Conservation (phyloP, 1,140 invertebrate species). For the Temnothorax curvispinosus region DNA sequence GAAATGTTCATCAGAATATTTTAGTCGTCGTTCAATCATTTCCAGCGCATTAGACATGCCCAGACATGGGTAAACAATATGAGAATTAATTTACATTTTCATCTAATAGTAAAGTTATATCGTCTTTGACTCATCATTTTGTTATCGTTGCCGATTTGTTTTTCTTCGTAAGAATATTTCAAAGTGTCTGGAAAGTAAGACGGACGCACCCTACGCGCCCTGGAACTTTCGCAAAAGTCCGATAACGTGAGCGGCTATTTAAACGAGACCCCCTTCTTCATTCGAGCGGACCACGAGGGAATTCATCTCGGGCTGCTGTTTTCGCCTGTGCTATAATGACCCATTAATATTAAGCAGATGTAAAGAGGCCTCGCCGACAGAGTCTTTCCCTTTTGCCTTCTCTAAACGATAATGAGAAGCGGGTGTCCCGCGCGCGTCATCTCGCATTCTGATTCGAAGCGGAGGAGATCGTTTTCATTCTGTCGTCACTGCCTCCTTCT, state of each 20-base stretch:
- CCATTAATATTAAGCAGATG: conserved; percentile 56
- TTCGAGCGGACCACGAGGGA: background rate
- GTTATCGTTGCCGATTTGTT: background rate
- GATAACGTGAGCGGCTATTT: background rate
- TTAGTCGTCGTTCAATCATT: background rate
- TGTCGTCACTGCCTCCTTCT: background rate
- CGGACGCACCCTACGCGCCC: background rate
- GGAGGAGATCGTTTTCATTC: background rate
- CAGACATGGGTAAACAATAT: background rate
- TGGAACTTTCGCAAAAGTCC: background rate
- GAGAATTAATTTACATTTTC: background rate
- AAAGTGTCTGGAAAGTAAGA: background rate
- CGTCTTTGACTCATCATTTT: too few species aligned
- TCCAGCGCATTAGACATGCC: too few species aligned
- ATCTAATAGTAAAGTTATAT: background rate
- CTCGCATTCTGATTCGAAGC: background rate
- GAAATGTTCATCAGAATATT: background rate
- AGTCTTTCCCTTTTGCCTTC: background rate
- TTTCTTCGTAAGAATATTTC: background rate
- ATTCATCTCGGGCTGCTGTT: background rate
- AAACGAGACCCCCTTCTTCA: background rate
- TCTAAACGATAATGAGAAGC: conserved; percentile 47
- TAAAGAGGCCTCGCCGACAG: conserved; percentile 21
- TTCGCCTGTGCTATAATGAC: conserved; percentile 20
- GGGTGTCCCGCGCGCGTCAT: too few species aligned